Percentiles rank a stretch among this genome's conserved stretches.
Evolutionary conservation across 2,797 vertebrate genomes (phyloP).

Genomic region (Aeoliscus strigatus): DNA sequence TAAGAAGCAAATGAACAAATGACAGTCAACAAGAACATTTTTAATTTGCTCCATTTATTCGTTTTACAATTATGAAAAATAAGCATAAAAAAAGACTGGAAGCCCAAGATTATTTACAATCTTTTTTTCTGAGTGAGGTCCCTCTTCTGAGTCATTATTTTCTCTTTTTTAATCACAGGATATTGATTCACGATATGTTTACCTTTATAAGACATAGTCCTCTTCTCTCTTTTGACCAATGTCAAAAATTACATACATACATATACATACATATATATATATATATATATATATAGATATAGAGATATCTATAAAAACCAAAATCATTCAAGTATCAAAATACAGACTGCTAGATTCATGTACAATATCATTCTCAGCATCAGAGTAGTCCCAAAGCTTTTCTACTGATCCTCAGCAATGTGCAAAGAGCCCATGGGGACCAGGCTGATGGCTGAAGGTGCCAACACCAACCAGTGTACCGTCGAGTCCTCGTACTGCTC

Average conservation of each 20-base stretch:
- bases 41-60: constrained; percentile 84
- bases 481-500: constrained; percentile 45
- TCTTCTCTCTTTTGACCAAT: constrained; percentile 79
- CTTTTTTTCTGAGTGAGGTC: constrained; percentile 85
- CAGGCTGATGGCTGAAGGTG: constrained; percentile 56
- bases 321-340: constrained; percentile 99
- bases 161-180: constrained; percentile 71
- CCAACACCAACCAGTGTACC: constrained; percentile 50
- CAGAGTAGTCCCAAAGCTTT: constrained; percentile 78
- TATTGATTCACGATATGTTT: constrained; percentile 88
- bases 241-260: constrained; percentile 84
- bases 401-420: constrained; percentile 76
- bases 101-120: constrained; percentile 92
- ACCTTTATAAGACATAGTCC: constrained; percentile 75
- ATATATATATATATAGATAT: constrained; percentile 80
- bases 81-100: constrained; percentile 88
- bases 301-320: constrained; percentile 90
- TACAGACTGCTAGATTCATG: constrained; percentile 89
- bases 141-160: constrained; percentile 70
- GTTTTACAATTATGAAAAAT: constrained; percentile 93
- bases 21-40: constrained; percentile 20
- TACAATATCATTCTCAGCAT: constrained; percentile 75
- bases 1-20: constrained; percentile 8
- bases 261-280: constrained; percentile 72
- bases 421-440: constrained; percentile 78